Percentiles rank a stretch among this genome's conserved stretches.
These are phyloP conservation scores for Lanius ludovicianus DNA, from an alignment of 2,113 vertebrate genomes.

Conservation along the genomic window DNA sequence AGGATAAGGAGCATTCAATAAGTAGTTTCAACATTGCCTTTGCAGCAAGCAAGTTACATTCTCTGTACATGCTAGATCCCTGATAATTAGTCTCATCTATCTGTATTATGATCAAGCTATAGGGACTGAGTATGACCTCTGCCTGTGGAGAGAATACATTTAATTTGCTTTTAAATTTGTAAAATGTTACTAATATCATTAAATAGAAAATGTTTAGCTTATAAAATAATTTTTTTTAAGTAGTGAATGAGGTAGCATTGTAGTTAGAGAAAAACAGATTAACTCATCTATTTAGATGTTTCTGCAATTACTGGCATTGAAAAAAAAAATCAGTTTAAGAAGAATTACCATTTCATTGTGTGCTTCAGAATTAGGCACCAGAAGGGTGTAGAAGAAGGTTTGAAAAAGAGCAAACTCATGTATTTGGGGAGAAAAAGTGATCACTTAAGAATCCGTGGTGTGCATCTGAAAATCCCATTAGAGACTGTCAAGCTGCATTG, in stretches of 20 bases:
- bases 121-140: neutral
- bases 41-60: conserved; percentile 53
- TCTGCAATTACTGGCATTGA: neutral
- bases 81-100: conserved; percentile 60
- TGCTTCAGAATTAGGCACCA: conserved; percentile 52
- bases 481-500: conserved; percentile 71
- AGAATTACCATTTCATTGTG: conserved; percentile 4
- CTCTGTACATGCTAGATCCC: conserved; percentile 46
- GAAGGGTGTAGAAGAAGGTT: conserved; percentile 58
- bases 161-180: conserved; percentile 36
- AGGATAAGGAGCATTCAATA: conserved; percentile 28
- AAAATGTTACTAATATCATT: neutral
- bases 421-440: conserved; percentile 73
- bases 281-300: neutral
- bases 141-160: neutral
- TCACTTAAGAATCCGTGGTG: conserved; percentile 72
- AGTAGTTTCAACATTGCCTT: conserved; percentile 61
- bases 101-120: conserved; percentile 4
- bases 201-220: neutral
- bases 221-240: neutral
- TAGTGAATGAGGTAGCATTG: neutral
- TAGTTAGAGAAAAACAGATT: conserved; percentile 27
- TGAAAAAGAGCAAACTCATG: conserved; percentile 60
- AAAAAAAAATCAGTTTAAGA: conserved; percentile 12
- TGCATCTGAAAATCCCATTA: conserved; percentile 76